Percentiles rank a stretch among this genome's conserved stretches.
phyloP scores from a whole-genome alignment of 2,797 vertebrate genomes.

The Eidolon dupreanum region DNA sequence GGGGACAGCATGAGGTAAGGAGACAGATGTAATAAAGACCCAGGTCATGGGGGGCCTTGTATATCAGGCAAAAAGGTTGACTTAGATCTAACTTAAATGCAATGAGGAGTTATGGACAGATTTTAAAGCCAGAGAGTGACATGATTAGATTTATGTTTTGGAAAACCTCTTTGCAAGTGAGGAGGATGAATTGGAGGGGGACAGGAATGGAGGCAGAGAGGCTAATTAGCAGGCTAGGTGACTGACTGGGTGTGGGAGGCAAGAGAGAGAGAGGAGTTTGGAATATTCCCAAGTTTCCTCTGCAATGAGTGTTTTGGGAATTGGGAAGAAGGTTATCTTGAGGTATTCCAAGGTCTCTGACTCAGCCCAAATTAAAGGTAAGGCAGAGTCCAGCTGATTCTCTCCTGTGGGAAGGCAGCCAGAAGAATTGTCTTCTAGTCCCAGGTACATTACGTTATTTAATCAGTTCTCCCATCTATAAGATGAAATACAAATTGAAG shows the following conservation, averaged over 20 bases:
- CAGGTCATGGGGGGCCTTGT: neutral
- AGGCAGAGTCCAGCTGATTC: neutral
- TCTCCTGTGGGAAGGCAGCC: neutral
- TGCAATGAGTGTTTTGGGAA: neutral
- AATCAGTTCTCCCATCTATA: neutral
- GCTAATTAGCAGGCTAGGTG: constrained; percentile 30
- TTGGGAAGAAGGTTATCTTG: neutral
- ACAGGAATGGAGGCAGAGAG: neutral
- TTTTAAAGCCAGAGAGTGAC: constrained; percentile 18
- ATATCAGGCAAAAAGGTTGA: neutral
- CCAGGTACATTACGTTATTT: neutral
- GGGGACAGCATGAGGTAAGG: neutral
- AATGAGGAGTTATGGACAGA: neutral
- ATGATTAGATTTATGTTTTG: constrained; percentile 13
- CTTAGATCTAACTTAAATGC: neutral
- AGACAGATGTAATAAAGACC: neutral
- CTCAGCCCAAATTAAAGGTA: neutral
- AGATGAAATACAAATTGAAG: neutral
- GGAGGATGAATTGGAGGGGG: neutral
- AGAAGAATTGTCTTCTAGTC: neutral
- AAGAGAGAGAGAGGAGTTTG: neutral
- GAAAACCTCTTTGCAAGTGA: neutral
- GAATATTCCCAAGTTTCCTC: neutral
- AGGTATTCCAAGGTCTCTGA: neutral
- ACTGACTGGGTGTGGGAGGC: constrained; percentile 44